phyloP scores from a whole-genome alignment of 2,797 vertebrate genomes.

The Cynodonichthys magdalenae region DNA sequence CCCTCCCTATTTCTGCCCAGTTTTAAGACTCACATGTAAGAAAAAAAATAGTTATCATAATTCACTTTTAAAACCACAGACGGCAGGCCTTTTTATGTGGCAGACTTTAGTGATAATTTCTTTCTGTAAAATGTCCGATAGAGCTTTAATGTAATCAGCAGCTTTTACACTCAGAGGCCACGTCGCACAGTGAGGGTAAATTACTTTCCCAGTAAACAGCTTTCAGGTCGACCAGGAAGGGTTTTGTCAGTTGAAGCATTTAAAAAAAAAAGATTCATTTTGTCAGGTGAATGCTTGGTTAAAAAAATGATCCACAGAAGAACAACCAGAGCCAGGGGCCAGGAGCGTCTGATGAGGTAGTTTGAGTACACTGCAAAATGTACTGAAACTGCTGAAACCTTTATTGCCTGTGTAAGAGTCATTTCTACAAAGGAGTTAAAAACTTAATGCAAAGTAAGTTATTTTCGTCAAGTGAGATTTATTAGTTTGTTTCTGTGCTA shows the following conservation, averaged over 20 bases:
- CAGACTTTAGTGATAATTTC: slow-evolving; percentile 34
- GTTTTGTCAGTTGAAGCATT: no score
- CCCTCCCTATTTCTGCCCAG: slow-evolving; percentile 44
- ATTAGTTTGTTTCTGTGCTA: no score
- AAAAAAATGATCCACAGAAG: not conserved
- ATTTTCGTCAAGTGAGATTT: no score
- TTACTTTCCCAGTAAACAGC: not conserved
- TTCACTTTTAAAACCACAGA: slow-evolving; percentile 33
- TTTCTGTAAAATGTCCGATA: not conserved
- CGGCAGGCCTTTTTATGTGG: slow-evolving; percentile 11
- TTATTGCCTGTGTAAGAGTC: not conserved
- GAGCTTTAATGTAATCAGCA: slow-evolving; percentile 12
- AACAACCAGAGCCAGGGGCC: not conserved
- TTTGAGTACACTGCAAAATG: not conserved
- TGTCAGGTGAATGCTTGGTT: no score
- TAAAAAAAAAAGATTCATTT: no score
- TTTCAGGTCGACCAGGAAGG: no score
- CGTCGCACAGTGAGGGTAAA: not conserved
- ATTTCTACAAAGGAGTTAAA: no score
- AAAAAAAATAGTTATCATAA: slow-evolving; percentile 31
- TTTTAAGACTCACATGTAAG: slow-evolving; percentile 31
- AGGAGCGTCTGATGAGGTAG: not conserved
- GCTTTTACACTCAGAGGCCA: slow-evolving; percentile 3
- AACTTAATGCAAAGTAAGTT: no score
- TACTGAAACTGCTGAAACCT: not conserved